Evolutionary conservation across 2,113 vertebrate genomes (phyloP).

Genomic region (Alligator sinensis): DNA sequence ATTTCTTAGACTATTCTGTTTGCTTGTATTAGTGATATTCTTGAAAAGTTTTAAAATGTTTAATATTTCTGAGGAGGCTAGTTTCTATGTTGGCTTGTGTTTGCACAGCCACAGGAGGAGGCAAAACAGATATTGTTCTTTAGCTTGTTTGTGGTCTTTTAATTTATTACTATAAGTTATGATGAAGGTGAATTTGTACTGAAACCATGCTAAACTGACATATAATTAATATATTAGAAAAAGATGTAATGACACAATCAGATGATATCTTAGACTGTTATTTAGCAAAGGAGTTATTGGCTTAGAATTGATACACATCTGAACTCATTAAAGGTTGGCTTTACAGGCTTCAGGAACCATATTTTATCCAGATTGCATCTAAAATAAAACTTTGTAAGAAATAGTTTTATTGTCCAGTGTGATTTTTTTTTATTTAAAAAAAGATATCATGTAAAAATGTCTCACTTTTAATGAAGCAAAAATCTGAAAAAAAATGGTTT

Average conservation of each 20-base stretch:
- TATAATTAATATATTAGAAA: not conserved
- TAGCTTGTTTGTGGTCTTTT: not conserved
- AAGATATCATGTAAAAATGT: not conserved
- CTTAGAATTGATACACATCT: not conserved
- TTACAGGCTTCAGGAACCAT: not conserved
- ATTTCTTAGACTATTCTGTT: not conserved
- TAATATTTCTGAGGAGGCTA: not conserved
- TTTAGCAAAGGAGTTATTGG: not conserved
- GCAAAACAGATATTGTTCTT: not conserved
- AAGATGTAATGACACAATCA: not conserved
- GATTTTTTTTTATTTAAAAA: not conserved
- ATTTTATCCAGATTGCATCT: not conserved
- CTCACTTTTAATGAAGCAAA: not conserved
- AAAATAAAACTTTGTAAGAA: not conserved
- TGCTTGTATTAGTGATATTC: not conserved
- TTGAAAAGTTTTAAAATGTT: not conserved
- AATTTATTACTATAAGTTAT: fast-evolving
- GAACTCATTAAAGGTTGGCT: not conserved
- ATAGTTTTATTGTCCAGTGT: not conserved
- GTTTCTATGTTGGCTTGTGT: not conserved
- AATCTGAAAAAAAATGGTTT: not conserved
- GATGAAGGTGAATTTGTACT: not conserved
- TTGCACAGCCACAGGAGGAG: not conserved
- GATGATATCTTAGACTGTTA: not conserved
- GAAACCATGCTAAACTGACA: not conserved